A percentile compares a stretch with the other conserved stretches of the same genome.
These are phyloP conservation scores for Carassius gibelio DNA, from an alignment of 2,113 vertebrate genomes.

Conservation along the genomic window DNA sequence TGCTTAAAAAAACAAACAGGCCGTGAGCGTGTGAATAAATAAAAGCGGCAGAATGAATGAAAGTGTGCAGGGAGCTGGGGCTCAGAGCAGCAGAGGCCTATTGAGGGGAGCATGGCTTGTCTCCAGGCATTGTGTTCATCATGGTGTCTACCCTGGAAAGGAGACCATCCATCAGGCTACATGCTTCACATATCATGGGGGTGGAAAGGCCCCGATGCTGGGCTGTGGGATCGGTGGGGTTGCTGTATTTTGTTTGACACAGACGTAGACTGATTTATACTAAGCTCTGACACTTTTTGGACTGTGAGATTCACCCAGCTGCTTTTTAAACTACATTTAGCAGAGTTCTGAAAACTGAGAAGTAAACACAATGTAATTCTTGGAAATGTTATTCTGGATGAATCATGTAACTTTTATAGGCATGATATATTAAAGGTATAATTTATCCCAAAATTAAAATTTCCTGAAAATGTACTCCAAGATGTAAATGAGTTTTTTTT, in stretches of 20 bases:
- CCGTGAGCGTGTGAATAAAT: slow-evolving; percentile 75
- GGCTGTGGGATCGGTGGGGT: slow-evolving; percentile 27
- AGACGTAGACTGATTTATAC: slow-evolving; percentile 36
- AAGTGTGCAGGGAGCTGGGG: slow-evolving; percentile 31
- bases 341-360: background rate
- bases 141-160: slow-evolving; percentile 78
- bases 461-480: background rate
- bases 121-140: slow-evolving; percentile 83
- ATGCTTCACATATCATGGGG: slow-evolving; percentile 71
- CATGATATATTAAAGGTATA: too few relatives aligned
- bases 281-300: slow-evolving; percentile 41
- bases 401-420: background rate
- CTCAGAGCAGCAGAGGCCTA: slow-evolving; percentile 65
- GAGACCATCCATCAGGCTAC: slow-evolving; percentile 80
- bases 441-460: too few relatives aligned
- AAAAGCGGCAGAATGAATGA: slow-evolving; percentile 67
- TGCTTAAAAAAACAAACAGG: slow-evolving; percentile 79
- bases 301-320: background rate
- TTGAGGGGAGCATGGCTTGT: slow-evolving; percentile 70
- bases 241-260: slow-evolving; percentile 27
- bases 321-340: background rate
- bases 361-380: background rate
- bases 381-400: background rate
- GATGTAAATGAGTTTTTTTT: background rate
- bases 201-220: slow-evolving; percentile 54